Percentiles rank a stretch among this genome's conserved stretches.
Conservation (phyloP, 2,888 invertebrate genomes). For the Parascotia fuliginaria region DNA sequence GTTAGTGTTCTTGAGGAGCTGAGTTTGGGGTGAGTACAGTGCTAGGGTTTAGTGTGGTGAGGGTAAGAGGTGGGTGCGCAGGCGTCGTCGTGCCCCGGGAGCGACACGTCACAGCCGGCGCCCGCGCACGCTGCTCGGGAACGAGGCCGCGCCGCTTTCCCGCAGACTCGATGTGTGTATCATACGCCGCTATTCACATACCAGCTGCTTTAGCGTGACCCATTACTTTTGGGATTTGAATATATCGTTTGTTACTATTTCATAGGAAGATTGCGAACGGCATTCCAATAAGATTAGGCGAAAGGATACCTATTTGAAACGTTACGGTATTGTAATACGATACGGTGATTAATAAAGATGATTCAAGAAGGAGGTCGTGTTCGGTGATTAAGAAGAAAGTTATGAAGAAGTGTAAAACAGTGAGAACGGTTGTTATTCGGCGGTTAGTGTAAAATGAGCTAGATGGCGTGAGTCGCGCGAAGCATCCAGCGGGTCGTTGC, state of each 20-base stretch:
- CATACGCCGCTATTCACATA: conserved; percentile 30
- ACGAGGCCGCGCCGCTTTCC: conserved; percentile 63
- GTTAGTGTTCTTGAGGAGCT: conserved; percentile 26
- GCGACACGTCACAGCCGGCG: conserved; percentile 50
- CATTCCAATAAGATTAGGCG: not conserved
- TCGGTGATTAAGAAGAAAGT: conserved; percentile 16
- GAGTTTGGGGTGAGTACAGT: conserved; percentile 43
- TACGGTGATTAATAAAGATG: not conserved
- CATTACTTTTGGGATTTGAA: not conserved
- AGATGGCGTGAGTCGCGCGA: conserved; percentile 50
- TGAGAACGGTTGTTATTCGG: conserved; percentile 26
- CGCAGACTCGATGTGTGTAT: conserved; percentile 44
- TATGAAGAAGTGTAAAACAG: conserved; percentile 18
- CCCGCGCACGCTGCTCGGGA: conserved; percentile 48
- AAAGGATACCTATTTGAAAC: not conserved
- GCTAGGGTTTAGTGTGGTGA: conserved; percentile 13
- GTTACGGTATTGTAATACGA: not conserved
- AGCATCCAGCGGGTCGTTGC: conserved; percentile 60
- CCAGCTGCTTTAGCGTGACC: conserved; percentile 14
- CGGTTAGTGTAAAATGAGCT: conserved; percentile 34
- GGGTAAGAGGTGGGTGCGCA: not conserved
- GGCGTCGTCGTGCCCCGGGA: conserved; percentile 3
- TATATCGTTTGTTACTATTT: conserved; percentile 2
- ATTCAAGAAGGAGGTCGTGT: not conserved
- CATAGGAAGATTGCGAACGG: not conserved